Percentiles rank a stretch among this genome's conserved stretches.
Evolutionary conservation across 1,140 invertebrate species (phyloP).

Genomic region (Magallana gigas): DNA sequence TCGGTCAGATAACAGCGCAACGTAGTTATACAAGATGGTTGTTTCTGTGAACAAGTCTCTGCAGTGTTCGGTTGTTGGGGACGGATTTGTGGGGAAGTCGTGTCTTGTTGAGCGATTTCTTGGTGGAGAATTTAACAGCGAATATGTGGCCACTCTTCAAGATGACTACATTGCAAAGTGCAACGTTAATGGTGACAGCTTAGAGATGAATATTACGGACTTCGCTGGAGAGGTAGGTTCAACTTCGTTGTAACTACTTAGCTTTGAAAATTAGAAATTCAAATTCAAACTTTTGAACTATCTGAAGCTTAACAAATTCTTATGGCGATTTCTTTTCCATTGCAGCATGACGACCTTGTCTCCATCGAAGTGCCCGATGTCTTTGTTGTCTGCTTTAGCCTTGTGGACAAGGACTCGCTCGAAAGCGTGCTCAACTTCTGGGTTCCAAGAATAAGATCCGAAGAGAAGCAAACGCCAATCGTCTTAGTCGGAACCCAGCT

Average conservation of each 20-base stretch:
- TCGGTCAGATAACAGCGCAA: neutral
- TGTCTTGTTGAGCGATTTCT: conserved; percentile 60
- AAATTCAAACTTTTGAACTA: neutral
- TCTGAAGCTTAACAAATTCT: neutral
- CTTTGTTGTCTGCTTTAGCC: conserved; percentile 99
- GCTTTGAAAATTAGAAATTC: neutral
- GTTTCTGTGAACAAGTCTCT: conserved; percentile 36
- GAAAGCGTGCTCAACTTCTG: conserved; percentile 97
- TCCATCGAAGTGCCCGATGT: conserved; percentile 99
- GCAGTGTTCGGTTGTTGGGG: conserved; percentile 95
- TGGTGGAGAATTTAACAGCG: conserved; percentile 32
- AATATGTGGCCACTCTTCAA: conserved; percentile 50
- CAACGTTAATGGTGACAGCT: conserved; percentile 67
- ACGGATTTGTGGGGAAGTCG: conserved; percentile 91
- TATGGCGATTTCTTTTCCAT: conserved; percentile 8
- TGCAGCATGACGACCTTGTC: conserved; percentile 87
- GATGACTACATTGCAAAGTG: conserved; percentile 67
- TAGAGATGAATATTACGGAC: conserved; percentile 71
- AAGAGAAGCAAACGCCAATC: conserved; percentile 85
- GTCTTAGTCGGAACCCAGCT: conserved; percentile 85
- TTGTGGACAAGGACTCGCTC: conserved; percentile 98
- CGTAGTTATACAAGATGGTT: conserved; percentile 1
- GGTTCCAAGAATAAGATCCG: conserved; percentile 81
- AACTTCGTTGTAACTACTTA: neutral
- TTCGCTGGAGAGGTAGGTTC: conserved; percentile 70